Percentiles rank a stretch among this genome's conserved stretches.
phyloP scores from a whole-genome alignment of 1,140 invertebrate species.

The Chironomus tepperi region DNA sequence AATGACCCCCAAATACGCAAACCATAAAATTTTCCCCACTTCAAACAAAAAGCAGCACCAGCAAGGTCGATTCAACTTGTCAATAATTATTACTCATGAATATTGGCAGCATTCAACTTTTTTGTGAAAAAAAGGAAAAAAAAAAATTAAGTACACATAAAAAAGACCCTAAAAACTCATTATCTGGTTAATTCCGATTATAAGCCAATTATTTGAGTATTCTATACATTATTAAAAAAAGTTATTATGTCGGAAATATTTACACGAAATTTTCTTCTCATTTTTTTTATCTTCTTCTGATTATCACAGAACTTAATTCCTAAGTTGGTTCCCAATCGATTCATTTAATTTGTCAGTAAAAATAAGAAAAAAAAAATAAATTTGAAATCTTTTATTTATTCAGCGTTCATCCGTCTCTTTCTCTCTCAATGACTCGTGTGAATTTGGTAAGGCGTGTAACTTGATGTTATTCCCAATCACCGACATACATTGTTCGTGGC shows the following conservation, averaged over 20 bases:
- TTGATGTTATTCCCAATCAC: slow-evolving; percentile 10
- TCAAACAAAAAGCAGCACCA: too few relatives aligned
- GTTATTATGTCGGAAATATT: background rate
- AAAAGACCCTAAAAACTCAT: slow-evolving; percentile 1
- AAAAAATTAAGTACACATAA: background rate
- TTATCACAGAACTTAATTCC: slow-evolving; percentile 19
- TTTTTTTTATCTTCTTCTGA: background rate
- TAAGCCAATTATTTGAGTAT: background rate
- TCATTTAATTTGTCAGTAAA: background rate
- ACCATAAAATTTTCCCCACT: too few relatives aligned
- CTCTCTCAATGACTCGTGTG: background rate
- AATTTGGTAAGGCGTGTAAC: background rate
- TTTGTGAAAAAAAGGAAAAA: background rate
- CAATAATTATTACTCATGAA: background rate
- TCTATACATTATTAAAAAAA: background rate
- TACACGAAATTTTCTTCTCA: background rate
- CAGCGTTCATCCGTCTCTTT: too few relatives aligned
- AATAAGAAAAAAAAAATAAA: too few relatives aligned
- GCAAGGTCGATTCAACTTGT: background rate
- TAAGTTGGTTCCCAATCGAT: slow-evolving; percentile 12
- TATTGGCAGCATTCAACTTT: background rate
- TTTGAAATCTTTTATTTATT: too few relatives aligned
- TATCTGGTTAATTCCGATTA: background rate
- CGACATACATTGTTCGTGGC: slow-evolving; percentile 3
- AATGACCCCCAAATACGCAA: too few relatives aligned